A percentile compares a stretch with the other conserved stretches of the same genome.
phyloP scores from a whole-genome alignment of 37 sponge, comb jelly and placozoan genomes.

The Cliona cf. orientalis region DNA sequence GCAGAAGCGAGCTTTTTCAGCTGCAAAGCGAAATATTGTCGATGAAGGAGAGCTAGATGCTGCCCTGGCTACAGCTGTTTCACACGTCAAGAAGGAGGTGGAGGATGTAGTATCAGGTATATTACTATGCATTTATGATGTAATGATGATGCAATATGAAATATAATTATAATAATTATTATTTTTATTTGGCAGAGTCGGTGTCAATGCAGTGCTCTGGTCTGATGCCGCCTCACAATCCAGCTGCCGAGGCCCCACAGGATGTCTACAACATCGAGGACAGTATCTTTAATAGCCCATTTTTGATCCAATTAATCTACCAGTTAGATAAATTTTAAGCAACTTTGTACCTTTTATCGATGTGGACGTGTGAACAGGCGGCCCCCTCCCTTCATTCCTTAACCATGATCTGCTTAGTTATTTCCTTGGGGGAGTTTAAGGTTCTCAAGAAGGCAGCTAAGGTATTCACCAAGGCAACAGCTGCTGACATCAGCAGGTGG shows the following conservation, averaged over 20 bases:
- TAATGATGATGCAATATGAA: neutral
- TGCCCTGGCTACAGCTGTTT: conserved; percentile 52
- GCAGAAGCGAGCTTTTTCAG: conserved; percentile 52
- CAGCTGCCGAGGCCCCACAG: conserved; percentile 50
- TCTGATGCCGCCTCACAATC: conserved; percentile 63
- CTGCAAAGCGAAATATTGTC: conserved; percentile 64
- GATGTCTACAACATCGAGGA: conserved; percentile 79
- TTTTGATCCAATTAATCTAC: neutral
- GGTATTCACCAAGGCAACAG: conserved; percentile 19
- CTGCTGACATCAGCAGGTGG: conserved; percentile 23
- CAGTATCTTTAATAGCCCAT: conserved; percentile 29
- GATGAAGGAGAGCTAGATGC: conserved; percentile 34
- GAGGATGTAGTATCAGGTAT: conserved; percentile 13
- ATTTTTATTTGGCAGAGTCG: no score
- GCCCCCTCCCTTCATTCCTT: neutral
- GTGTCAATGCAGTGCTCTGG: conserved; percentile 18
- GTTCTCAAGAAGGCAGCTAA: conserved; percentile 17
- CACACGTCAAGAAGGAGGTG: conserved; percentile 24
- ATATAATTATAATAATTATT: no score
- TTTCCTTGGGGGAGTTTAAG: conserved; percentile 24
- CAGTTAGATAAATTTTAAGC: neutral
- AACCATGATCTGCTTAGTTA: conserved; percentile 5
- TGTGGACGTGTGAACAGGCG: no score
- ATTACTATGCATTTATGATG: neutral
- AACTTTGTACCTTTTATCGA: neutral